Conservation (phyloP, 1,140 invertebrate species). For the Gyrodactylus salaris region DNA sequence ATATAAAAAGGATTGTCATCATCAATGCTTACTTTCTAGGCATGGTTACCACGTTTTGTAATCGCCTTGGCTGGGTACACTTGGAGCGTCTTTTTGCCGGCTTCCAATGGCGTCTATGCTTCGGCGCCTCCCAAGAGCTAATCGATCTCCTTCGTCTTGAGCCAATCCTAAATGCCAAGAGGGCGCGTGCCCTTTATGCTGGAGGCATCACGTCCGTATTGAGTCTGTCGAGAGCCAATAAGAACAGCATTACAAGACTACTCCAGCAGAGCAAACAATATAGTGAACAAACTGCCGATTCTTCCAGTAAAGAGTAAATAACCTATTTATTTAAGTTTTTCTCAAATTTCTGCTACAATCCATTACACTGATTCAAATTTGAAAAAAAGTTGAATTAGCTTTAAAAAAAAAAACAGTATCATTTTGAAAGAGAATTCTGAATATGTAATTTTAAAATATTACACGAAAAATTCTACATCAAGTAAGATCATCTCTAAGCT, state of each 20-base stretch:
- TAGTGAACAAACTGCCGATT: background rate
- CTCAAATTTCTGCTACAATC: too few relatives aligned
- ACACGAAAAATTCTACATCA: too few relatives aligned
- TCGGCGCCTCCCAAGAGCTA: conserved; percentile 62
- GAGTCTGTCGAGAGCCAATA: conserved; percentile 28
- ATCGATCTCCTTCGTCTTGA: conserved; percentile 48
- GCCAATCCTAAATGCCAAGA: conserved; percentile 40
- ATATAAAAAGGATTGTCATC: background rate
- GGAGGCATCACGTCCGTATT: conserved; percentile 41
- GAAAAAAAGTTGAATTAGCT: too few relatives aligned
- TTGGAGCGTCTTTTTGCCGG: conserved; percentile 53
- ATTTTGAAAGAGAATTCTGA: too few relatives aligned
- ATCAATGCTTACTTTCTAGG: conserved; percentile 23
- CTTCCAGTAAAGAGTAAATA: background rate
- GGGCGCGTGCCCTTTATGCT: conserved; percentile 47
- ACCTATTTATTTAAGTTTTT: too few relatives aligned
- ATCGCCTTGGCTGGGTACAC: conserved; percentile 57
- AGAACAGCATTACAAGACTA: background rate
- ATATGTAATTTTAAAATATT: too few relatives aligned
- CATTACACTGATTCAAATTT: too few relatives aligned
- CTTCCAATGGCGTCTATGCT: conserved; percentile 64
- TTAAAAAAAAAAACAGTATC: too few relatives aligned
- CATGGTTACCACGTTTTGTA: conserved; percentile 64
- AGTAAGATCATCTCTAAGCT: too few relatives aligned
- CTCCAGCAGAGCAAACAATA: background rate